These are phyloP conservation scores for Strongylocentrotus purpuratus DNA, from an alignment of 35 echinoderm and acorn worm genomes.

Conservation along the genomic window DNA sequence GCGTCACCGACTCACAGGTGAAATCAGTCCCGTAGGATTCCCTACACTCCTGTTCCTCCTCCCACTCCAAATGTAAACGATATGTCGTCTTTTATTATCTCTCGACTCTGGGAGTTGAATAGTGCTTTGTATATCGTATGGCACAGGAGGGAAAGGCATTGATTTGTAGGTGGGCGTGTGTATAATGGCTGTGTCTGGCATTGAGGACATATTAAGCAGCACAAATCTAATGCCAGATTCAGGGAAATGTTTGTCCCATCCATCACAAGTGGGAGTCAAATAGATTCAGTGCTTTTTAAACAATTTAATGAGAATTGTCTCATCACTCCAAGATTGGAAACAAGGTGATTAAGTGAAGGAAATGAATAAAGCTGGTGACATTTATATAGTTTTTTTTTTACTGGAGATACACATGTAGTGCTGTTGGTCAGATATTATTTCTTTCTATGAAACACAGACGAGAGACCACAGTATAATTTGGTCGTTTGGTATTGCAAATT, in stretches of 20 bases:
- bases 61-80: slow-evolving; percentile 2
- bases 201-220: neutral
- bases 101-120: neutral
- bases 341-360: too few species aligned
- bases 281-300: neutral
- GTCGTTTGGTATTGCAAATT: too few species aligned
- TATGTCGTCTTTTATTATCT: neutral
- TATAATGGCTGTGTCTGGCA: neutral
- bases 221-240: neutral
- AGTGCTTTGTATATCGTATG: neutral
- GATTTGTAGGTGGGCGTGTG: neutral
- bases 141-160: neutral
- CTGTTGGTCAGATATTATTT: too few species aligned
- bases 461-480: too few species aligned
- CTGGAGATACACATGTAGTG: too few species aligned
- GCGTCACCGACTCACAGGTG: neutral
- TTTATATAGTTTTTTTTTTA: too few species aligned
- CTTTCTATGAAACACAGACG: too few species aligned
- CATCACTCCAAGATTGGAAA: too few species aligned
- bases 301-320: too few species aligned
- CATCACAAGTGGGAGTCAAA: neutral
- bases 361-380: too few species aligned
- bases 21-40: neutral
- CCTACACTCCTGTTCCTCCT: neutral
- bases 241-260: neutral